A percentile compares a stretch with the other conserved stretches of the same genome.
phyloP scores from a whole-genome alignment of 2,797 vertebrate species.

The Gymnothorax reevesii region DNA sequence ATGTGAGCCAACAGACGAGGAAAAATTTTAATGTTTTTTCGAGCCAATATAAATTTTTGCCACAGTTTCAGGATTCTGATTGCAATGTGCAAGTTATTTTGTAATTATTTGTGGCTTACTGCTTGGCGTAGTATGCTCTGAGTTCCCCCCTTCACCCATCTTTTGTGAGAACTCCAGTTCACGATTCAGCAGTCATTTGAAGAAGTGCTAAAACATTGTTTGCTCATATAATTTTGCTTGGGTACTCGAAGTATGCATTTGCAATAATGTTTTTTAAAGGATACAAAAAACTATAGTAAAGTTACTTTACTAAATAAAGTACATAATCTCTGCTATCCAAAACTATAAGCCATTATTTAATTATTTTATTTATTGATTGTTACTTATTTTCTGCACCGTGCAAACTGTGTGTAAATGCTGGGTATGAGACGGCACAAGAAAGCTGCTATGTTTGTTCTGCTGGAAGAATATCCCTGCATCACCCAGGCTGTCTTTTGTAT shows the following conservation, averaged over 20 bases:
- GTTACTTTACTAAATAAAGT: too few relatives aligned
- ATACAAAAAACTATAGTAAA: too few relatives aligned
- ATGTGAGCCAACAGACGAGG: slow-evolving; percentile 22
- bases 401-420: too few relatives aligned
- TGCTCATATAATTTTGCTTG: slow-evolving; percentile 38
- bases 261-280: slow-evolving; percentile 41
- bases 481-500: too few relatives aligned
- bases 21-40: slow-evolving; percentile 52
- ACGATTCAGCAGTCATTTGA: neutral
- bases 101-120: slow-evolving; percentile 59
- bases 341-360: too few relatives aligned
- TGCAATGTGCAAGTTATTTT: slow-evolving; percentile 71
- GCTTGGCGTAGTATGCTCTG: slow-evolving; percentile 50
- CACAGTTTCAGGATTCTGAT: slow-evolving; percentile 70
- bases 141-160: slow-evolving; percentile 51
- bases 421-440: too few relatives aligned
- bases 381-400: too few relatives aligned
- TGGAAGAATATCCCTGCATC: too few relatives aligned
- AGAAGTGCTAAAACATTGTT: slow-evolving; percentile 33
- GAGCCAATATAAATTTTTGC: slow-evolving; percentile 68
- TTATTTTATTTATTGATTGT: too few relatives aligned
- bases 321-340: too few relatives aligned
- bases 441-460: too few relatives aligned
- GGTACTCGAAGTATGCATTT: slow-evolving; percentile 30
- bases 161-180: slow-evolving; percentile 42